Percentiles rank a stretch among this genome's conserved stretches.
Conservation (phyloP, 2,113 vertebrate species). For the Dicrurus megarhynchus region DNA sequence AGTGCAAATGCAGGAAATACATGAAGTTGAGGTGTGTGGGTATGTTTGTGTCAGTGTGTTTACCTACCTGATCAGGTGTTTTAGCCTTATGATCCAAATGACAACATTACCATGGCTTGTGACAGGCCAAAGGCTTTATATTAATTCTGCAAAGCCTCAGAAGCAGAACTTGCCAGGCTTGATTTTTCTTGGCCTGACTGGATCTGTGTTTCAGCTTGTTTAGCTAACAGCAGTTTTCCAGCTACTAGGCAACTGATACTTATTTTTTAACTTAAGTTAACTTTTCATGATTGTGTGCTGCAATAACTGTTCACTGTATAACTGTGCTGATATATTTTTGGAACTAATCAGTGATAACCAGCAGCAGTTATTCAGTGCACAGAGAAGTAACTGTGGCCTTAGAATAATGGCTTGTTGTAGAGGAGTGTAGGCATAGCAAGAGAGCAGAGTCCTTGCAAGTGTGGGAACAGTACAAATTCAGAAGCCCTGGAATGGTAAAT, state of each 20-base stretch:
- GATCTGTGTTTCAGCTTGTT: not conserved
- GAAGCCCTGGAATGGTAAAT: not conserved
- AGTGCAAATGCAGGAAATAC: not conserved
- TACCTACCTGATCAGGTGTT: not conserved
- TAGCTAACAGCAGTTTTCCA: not conserved
- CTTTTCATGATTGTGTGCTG: not conserved
- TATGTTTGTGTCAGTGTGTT: not conserved
- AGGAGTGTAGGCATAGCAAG: not conserved
- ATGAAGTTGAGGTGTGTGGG: accelerated
- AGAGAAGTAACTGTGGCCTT: not conserved
- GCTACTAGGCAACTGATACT: not conserved
- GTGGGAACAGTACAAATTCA: not conserved
- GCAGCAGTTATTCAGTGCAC: not conserved
- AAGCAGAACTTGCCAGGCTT: not conserved
- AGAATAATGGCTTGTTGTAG: not conserved
- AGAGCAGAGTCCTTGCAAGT: not conserved
- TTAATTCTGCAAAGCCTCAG: not conserved
- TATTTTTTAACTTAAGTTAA: not conserved
- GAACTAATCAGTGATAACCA: not conserved
- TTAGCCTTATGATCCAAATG: not conserved
- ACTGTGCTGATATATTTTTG: not conserved
- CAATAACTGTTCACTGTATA: not conserved
- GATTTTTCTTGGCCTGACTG: not conserved
- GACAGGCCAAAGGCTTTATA: not conserved
- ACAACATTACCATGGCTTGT: not conserved